Evolutionary conservation across 2,888 invertebrate species (phyloP), one percentile per base, ranked within the genome.

Genomic region (Imbricaverruca yamaguchii): DNA sequence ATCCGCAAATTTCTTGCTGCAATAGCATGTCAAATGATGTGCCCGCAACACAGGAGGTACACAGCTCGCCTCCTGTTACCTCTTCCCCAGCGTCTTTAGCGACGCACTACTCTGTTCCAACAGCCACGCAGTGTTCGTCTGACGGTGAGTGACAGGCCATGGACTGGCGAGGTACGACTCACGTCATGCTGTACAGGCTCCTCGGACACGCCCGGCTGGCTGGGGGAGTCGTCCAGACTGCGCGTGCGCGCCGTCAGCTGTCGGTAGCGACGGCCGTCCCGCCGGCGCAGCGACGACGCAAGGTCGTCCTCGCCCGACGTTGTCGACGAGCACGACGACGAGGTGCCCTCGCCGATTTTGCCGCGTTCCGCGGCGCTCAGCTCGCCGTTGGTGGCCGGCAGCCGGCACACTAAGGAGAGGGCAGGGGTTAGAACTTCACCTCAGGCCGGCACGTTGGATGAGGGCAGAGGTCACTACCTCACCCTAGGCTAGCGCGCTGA

Each of bases 221-320:
- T 81, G 81, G 81, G 82, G 21, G 77, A 81, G 65, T 63, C 83
- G 56, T 82, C 81, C 67, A 82, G 82, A 15, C 82, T 82, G 7
- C 83, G 81, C 78, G 82, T 78, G 53, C 79, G 80, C 25, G 81
- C 82, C 13, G 83, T 81, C 79, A 83, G 82, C 80, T 83, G 82
- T 9, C 83, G 77, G 83, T 83, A 84, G 4, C 82, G 82, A 55
- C 83, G 81, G 15, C 83, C 83, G 81, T 84, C 84, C 12, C 84
- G 79, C 81, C 83, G 84, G 21, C 84, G 77, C 57, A 83, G 82
- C 21, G 83, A 83, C 80, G 84, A 77, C 83, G 82, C n/a, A 82
- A 84, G 83, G 81, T 85, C 89, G 85, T 89, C 87, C 81, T 86
- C 90, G 0, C 90, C 90, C 84, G 89, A 89, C 15, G 89, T 89